Base-by-base conservation (phyloP, 2,888 invertebrate genomes). In the Plemyria rubiginata region DNA sequence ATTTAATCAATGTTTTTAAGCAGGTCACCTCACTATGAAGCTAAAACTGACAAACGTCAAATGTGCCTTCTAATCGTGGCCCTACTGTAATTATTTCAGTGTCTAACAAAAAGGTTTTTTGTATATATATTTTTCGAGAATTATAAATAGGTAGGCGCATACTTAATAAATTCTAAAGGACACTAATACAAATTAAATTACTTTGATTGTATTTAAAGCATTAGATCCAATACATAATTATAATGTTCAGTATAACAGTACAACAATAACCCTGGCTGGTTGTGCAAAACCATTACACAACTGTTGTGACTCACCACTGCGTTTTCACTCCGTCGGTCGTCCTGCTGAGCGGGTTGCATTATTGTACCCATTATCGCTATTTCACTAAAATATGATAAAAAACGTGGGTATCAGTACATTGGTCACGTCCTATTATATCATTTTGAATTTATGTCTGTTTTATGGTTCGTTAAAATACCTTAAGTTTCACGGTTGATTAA, bases 271-370 rank as follows among this genome's bases (percentile, higher is more conserved):
- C 74, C 65, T 70, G 78, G 73, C 79, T 80, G 81, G 84, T 88
- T 89, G 86, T 87, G 89, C 84, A 85, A 87, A 87, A 74, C 70
- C 70, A 74, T 92, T 91, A 84, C 90, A 85, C 85, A 90, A 91
- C 71, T 66, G 70, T 73, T 72, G 80, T 91, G 89, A 90, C 81
- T 90, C 90, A 90, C 85, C 78, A 78, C 67, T 73, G 82, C 77
- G 81, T 82, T 82, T 85, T 85, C n/a, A 83, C 82, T 84, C 80
- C 80, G 81, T 82, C 81, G 81, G 81, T 82, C 81, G 81, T 82
- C 81, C 79, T 79, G 80, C 74, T 72, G 11, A 38, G 72, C 73
- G 68, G 70, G 73, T 88, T 86, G 82, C 86, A 81, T 80, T 82
- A 86, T 82, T 79, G 68, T 70, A 73, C 78, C 82, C 79, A 82